Percentiles rank a stretch among this genome's conserved stretches.
phyloP scores from a whole-genome alignment of 2,888 invertebrate species.

The Scrobipalpa costella region DNA sequence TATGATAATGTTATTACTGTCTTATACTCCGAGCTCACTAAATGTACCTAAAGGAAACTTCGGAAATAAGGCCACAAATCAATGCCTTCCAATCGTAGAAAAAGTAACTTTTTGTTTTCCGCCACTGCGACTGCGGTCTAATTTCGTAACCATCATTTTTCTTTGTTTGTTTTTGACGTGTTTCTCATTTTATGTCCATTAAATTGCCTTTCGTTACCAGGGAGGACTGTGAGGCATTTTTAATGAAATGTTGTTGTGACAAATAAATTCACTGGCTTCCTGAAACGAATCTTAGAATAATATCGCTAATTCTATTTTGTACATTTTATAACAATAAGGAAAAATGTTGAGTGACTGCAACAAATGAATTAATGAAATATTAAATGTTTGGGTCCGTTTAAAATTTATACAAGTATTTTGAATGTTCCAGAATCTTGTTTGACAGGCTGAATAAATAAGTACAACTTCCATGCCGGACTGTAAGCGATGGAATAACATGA shows the following conservation, averaged over 20 bases:
- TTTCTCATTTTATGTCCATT: slow-evolving; percentile 9
- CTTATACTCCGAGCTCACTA: slow-evolving; percentile 32
- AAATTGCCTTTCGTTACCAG: neutral
- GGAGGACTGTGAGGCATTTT: neutral
- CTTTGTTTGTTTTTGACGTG: slow-evolving; percentile 16
- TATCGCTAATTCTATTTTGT: too few relatives aligned
- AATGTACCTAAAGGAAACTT: slow-evolving; percentile 16
- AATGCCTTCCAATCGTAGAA: slow-evolving; percentile 31
- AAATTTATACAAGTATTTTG: too few relatives aligned
- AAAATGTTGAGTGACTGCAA: too few relatives aligned
- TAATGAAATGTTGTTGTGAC: slow-evolving; percentile 11
- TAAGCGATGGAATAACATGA: too few relatives aligned
- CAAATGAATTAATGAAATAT: too few relatives aligned
- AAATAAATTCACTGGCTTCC: slow-evolving; percentile 7
- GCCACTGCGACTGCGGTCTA: neutral
- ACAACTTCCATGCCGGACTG: too few relatives aligned
- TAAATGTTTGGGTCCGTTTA: too few relatives aligned
- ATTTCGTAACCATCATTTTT: slow-evolving; percentile 10
- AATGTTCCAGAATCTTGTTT: too few relatives aligned
- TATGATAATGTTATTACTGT: slow-evolving; percentile 45
- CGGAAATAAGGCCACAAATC: slow-evolving; percentile 31
- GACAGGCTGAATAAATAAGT: too few relatives aligned
- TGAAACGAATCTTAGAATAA: slow-evolving; percentile 25
- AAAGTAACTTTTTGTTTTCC: slow-evolving; percentile 22
- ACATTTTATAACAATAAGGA: too few relatives aligned